These are phyloP conservation scores for Ispidina picta DNA, from an alignment of 2,797 vertebrate genomes.

Conservation along the genomic window DNA sequence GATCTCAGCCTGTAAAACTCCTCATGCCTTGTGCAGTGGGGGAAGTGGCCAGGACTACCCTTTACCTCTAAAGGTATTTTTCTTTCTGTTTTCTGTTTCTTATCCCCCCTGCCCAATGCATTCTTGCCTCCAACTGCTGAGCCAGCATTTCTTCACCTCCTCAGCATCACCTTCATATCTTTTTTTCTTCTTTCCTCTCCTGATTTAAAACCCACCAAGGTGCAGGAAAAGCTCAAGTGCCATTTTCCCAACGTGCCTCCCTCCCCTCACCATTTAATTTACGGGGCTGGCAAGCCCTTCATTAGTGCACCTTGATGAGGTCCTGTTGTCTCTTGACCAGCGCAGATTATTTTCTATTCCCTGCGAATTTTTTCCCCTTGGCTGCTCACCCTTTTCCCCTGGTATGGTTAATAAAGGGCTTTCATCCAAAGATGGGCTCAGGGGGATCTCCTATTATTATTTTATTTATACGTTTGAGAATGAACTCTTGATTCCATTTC, in stretches of 20 bases:
- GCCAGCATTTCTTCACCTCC: neutral
- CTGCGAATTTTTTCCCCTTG: neutral
- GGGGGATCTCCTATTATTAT: neutral
- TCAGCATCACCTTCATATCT: neutral
- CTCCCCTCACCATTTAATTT: neutral
- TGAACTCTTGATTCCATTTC: conserved; percentile 4
- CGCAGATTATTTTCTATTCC: neutral
- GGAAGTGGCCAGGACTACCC: neutral
- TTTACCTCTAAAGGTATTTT: neutral
- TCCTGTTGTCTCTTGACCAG: neutral
- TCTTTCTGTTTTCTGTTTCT: neutral
- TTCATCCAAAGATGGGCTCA: neutral
- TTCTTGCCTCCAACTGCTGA: neutral
- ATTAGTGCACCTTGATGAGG: rapidly evolving
- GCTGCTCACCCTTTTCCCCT: neutral
- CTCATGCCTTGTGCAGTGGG: neutral
- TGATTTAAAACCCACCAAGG: neutral
- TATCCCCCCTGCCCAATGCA: neutral
- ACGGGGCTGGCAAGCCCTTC: neutral
- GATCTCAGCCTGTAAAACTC: neutral
- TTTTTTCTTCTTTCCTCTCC: neutral
- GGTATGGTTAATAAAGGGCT: neutral
- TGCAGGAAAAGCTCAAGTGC: neutral
- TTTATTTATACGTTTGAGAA: neutral
- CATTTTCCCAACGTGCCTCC: neutral